phyloP scores from a whole-genome alignment of 1,140 invertebrate species.

The Copidosoma floridanum region DNA sequence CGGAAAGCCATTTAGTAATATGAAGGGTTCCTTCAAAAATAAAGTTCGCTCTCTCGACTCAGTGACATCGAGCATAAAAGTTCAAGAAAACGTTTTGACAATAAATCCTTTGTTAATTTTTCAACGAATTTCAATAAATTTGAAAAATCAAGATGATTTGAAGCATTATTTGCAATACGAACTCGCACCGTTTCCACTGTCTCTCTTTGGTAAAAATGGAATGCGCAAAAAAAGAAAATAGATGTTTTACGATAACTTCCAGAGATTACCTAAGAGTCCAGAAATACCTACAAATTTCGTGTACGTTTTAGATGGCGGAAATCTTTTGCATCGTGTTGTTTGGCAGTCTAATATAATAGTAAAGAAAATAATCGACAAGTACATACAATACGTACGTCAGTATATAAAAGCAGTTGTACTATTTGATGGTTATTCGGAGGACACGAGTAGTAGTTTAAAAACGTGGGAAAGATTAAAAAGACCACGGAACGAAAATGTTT shows the following conservation, averaged over 20 bases:
- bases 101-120: slow-evolving; percentile 30
- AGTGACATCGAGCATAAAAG: not conserved
- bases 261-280: no score
- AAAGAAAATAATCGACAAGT: not conserved
- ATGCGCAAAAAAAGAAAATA: slow-evolving; percentile 50
- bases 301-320: slow-evolving; percentile 30
- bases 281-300: not conserved
- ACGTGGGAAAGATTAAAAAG: not conserved
- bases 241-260: slow-evolving; percentile 39
- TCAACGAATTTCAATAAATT: slow-evolving; percentile 33
- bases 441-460: not conserved
- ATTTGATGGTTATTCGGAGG: slow-evolving; percentile 16
- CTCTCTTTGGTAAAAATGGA: slow-evolving; percentile 47
- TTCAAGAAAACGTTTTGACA: not conserved
- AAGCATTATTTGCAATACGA: slow-evolving; percentile 48
- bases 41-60: not conserved
- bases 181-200: slow-evolving; percentile 44
- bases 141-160: slow-evolving; percentile 42
- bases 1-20: not conserved
- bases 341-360: slow-evolving; percentile 2
- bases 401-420: not conserved
- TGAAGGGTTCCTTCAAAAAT: not conserved
- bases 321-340: slow-evolving; percentile 26
- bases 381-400: no score
- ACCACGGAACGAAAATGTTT: slow-evolving; percentile 3